Percentiles rank a stretch among this genome's conserved stretches.
Evolutionary conservation across 2,113 vertebrate species (phyloP).

Genomic region (Pandion haliaetus): DNA sequence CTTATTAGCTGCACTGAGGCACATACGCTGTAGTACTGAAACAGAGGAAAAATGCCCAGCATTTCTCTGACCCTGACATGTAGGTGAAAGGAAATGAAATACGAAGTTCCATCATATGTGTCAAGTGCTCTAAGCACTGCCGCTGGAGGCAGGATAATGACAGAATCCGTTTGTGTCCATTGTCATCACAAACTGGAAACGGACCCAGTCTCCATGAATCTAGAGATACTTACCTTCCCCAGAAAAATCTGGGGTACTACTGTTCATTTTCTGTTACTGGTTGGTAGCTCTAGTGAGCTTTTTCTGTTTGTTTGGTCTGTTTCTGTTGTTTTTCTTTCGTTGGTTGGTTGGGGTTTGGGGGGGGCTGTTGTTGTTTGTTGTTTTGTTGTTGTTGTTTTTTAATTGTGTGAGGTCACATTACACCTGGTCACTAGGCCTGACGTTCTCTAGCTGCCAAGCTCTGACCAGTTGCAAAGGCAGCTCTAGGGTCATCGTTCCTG

Average conservation of each 20-base stretch:
- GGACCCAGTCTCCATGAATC: not conserved
- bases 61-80: not conserved
- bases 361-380: not conserved
- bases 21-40: not conserved
- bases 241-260: not conserved
- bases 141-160: not conserved
- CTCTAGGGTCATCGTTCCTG: not conserved
- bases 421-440: not conserved
- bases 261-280: not conserved
- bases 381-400: not conserved
- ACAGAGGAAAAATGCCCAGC: not conserved
- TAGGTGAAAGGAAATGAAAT: slow-evolving; percentile 5
- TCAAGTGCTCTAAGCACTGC: not conserved
- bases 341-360: too few species aligned
- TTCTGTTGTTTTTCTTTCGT: not conserved
- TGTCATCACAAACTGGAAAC: not conserved
- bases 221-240: not conserved
- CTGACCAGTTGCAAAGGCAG: not conserved
- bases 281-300: not conserved
- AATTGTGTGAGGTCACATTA: not conserved
- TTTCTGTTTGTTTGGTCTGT: not conserved
- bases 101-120: not conserved
- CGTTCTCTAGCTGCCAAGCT: not conserved
- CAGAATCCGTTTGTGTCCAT: not conserved
- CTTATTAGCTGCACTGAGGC: not conserved